Percentiles rank a stretch among this genome's conserved stretches.
Conservation (phyloP, 2,888 invertebrate species). For the Cheilosia scutellata region DNA sequence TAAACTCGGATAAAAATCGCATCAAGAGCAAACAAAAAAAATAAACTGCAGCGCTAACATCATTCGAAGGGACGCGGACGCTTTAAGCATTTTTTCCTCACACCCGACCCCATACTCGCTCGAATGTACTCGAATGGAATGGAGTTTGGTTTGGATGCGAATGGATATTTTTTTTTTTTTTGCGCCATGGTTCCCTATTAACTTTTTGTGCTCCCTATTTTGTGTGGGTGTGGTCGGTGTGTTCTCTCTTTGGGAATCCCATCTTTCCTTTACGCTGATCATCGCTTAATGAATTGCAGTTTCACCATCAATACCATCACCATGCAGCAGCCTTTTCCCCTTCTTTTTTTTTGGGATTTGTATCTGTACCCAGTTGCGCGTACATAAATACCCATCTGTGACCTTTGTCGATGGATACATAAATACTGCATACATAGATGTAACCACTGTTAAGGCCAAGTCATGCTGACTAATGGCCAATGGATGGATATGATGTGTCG, state of each 20-base stretch:
- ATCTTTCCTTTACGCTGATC: slow-evolving; percentile 54
- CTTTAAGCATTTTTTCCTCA: slow-evolving; percentile 20
- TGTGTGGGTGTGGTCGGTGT: slow-evolving; percentile 56
- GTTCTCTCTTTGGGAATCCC: slow-evolving; percentile 17
- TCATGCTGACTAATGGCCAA: slow-evolving; percentile 66
- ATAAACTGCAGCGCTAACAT: slow-evolving; percentile 21
- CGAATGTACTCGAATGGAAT: slow-evolving; percentile 55
- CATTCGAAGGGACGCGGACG: slow-evolving; percentile 14
- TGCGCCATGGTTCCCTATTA: slow-evolving; percentile 30
- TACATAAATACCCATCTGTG: slow-evolving; percentile 48
- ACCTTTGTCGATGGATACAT: slow-evolving; percentile 54
- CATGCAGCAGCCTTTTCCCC: slow-evolving; percentile 21
- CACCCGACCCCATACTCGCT: slow-evolving; percentile 42
- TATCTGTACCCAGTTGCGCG: slow-evolving; percentile 37
- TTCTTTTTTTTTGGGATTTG: slow-evolving; percentile 40
- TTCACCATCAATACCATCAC: slow-evolving; percentile 52
- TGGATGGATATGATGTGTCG: slow-evolving; percentile 55
- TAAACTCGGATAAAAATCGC: slow-evolving; percentile 65
- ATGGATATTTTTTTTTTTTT: slow-evolving; percentile 34
- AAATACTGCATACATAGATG: neutral
- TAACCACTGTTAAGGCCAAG: slow-evolving; percentile 23
- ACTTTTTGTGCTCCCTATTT: slow-evolving; percentile 44
- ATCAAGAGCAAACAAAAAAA: slow-evolving; percentile 38
- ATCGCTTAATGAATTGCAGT: slow-evolving; percentile 69
- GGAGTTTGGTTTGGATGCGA: slow-evolving; percentile 29